Percentiles rank a stretch among this genome's conserved stretches.
phyloP scores from a whole-genome alignment of 2,888 invertebrate species.

The Epistrophe grossulariae region DNA sequence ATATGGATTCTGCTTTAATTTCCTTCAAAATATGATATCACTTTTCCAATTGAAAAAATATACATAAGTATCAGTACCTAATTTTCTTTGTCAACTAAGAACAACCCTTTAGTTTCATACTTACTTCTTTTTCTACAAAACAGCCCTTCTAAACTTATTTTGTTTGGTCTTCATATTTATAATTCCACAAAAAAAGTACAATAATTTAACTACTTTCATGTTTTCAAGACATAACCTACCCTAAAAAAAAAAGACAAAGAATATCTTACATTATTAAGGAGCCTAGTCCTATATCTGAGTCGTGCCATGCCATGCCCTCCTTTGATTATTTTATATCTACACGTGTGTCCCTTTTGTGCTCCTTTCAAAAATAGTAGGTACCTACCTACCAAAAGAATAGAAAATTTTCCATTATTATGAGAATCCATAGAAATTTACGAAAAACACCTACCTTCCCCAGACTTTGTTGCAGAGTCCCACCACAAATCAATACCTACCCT shows the following conservation, averaged over 20 bases:
- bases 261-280: not conserved
- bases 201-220: not conserved
- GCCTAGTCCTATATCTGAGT: not conserved
- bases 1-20: not conserved
- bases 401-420: constrained; percentile 1
- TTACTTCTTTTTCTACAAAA: not conserved
- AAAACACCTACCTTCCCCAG: constrained; percentile 12
- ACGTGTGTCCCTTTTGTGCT: constrained; percentile 19
- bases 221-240: not conserved
- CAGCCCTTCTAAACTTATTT: not conserved
- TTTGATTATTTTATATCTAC: not conserved
- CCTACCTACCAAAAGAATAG: not conserved
- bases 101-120: too few relatives aligned
- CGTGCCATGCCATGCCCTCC: not conserved
- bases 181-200: not conserved
- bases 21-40: not conserved
- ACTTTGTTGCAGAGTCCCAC: constrained; percentile 1
- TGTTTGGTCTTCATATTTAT: not conserved
- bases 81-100: not conserved
- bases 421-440: constrained; percentile 31
- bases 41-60: too few relatives aligned
- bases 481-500: constrained; percentile 32
- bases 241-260: constrained; percentile 8
- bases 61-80: too few relatives aligned
- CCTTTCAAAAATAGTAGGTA: not conserved